Percentiles rank a stretch among this genome's conserved stretches.
Evolutionary conservation across 1,140 invertebrate genomes (phyloP).

Genomic region (Diprion similis): DNA sequence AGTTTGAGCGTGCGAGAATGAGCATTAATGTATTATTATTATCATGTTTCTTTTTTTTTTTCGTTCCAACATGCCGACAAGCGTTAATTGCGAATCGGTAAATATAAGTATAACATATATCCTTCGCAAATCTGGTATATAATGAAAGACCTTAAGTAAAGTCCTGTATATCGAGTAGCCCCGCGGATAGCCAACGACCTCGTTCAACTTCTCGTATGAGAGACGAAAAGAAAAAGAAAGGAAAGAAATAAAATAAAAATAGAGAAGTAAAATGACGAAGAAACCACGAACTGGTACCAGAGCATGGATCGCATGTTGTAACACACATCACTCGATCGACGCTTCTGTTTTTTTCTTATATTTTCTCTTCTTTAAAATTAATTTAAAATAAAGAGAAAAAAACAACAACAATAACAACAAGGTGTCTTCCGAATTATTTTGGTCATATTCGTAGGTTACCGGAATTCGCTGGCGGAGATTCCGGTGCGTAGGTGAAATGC

Average conservation of each 20-base stretch:
- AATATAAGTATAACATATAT: too few species aligned
- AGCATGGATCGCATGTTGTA: background rate
- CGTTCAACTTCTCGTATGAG: background rate
- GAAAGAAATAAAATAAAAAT: background rate
- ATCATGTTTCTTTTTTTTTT: too few species aligned
- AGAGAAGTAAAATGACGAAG: background rate
- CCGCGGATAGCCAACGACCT: background rate
- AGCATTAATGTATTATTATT: too few species aligned
- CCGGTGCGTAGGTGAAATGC: constrained; percentile 50
- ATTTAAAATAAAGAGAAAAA: background rate
- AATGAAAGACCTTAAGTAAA: too few species aligned
- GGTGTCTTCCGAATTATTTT: background rate
- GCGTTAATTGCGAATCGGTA: too few species aligned
- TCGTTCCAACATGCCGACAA: too few species aligned
- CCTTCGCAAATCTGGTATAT: too few species aligned
- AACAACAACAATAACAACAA: background rate
- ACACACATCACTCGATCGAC: too few species aligned
- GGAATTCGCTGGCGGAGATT: constrained; percentile 31
- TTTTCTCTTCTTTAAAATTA: too few species aligned
- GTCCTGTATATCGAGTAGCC: too few species aligned
- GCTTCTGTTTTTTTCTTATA: too few species aligned
- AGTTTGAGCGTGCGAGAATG: too few species aligned
- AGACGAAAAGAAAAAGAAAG: background rate
- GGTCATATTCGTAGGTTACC: background rate
- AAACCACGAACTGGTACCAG: background rate